Evolutionary conservation across 2,888 invertebrate genomes (phyloP), one percentile per base, ranked within the genome.

Genomic region (Diaprepes abbreviatus): DNA sequence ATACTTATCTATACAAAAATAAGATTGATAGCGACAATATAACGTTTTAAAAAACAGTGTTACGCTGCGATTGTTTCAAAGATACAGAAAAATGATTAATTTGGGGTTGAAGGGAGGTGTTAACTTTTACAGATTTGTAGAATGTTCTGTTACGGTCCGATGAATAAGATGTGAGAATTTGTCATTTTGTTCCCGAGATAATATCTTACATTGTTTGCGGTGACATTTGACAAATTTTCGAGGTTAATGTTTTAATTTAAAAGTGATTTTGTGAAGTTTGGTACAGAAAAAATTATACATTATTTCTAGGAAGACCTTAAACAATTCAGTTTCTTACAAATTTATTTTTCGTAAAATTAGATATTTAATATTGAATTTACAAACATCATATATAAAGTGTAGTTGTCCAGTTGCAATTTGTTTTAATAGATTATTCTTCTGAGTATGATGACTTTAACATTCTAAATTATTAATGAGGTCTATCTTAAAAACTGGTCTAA

Each of bases 41-140:
- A 48, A 50, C 48, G 38, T 68, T 68, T 62, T 48, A 50, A 19
- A 38, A 67, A 63, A 63, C 67, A 57, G 57, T 19, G 63, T 35
- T 57, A 43, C 24, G 60, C 35, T 17, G 38, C 65, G 65, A 70
- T 70, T 62, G 16, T 24, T 14, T 36, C 36, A 6, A 14, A 66
- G 66, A 71, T 71, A 71, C 33, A 60, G 48, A 35, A 52, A 62
- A 64, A 68, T 71, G 71, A 71, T 71, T 71, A 71, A 71, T 71
- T 48, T 59, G 40, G 36, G 66, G 57, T 33, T 36, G 50, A 72
- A 54, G 45, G 55, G 64, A 76, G 76, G 77, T 77, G 78, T 78
- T 76, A 77, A 76, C 67, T 73, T 75, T 76, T 76, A 78, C 78
- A 77, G 75, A 77, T 77, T 75, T 77, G 77, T 80, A 72, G 66